A percentile compares a stretch with the other conserved stretches of the same genome.
Conservation (phyloP, 92 coral and sea anemone genomes). For the Siderastrea siderea region DNA sequence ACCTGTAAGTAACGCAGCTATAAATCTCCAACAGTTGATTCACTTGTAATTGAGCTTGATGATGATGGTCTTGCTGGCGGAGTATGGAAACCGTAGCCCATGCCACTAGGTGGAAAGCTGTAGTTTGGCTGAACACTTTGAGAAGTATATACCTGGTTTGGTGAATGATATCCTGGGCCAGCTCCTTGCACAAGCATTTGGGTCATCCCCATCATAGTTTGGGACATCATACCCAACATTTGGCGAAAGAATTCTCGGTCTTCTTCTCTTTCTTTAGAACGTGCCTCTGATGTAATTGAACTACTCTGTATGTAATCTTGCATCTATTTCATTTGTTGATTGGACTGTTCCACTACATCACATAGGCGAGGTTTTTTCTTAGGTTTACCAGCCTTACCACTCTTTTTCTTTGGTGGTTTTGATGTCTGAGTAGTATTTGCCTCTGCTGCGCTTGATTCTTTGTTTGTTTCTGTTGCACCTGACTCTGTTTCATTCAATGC, state of each 20-base stretch:
- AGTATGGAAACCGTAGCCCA: conserved; percentile 42
- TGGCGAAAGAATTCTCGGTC: conserved; percentile 52
- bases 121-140: conserved; percentile 37
- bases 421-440: conserved; percentile 52
- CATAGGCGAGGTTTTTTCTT: conserved; percentile 37
- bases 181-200: conserved; percentile 50
- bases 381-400: conserved; percentile 40
- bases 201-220: conserved; percentile 62
- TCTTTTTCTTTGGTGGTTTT: conserved; percentile 63
- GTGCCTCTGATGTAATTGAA: conserved; percentile 29
- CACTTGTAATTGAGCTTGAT: conserved; percentile 50
- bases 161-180: conserved; percentile 43
- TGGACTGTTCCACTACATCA: conserved; percentile 46
- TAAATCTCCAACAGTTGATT: background rate
- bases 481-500: conserved; percentile 38
- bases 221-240: conserved; percentile 60
- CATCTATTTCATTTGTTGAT: conserved; percentile 39
- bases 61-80: conserved; percentile 58
- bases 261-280: conserved; percentile 51
- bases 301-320: conserved; percentile 22
- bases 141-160: conserved; percentile 28
- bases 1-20: too few species aligned
- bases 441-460: conserved; percentile 46
- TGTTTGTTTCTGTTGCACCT: conserved; percentile 35
- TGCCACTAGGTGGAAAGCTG: conserved; percentile 37